These are phyloP conservation scores for Lepidochrysops patricia DNA, from an alignment of 2,888 invertebrate species.

Conservation along the genomic window DNA sequence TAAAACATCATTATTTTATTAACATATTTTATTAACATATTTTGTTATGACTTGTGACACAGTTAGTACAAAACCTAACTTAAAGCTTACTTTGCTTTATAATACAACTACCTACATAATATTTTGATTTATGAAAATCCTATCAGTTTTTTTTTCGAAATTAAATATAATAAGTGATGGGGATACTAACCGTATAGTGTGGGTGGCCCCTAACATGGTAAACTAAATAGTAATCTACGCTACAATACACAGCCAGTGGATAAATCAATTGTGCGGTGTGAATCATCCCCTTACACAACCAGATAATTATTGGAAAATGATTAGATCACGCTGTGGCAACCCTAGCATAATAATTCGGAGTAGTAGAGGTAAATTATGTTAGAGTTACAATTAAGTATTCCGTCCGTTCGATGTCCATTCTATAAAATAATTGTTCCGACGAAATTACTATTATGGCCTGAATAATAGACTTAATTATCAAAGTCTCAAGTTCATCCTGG, in stretches of 20 bases:
- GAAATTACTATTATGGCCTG: background rate
- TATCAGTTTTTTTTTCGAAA: too few species aligned
- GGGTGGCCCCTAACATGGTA: background rate
- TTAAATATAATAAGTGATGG: too few species aligned
- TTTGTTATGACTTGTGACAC: too few species aligned
- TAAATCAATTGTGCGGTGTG: background rate
- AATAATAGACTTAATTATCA: background rate
- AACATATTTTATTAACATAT: too few species aligned
- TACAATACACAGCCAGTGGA: background rate
- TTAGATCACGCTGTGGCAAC: background rate
- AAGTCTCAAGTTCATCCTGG: conserved; percentile 5
- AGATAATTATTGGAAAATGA: background rate
- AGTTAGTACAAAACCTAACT: too few species aligned
- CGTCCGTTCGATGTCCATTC: background rate
- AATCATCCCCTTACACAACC: background rate
- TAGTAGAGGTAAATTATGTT: background rate
- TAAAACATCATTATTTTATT: too few species aligned
- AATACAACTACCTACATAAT: too few species aligned
- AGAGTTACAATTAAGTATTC: conserved; percentile 3
- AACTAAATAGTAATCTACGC: background rate
- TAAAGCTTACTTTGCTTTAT: too few species aligned
- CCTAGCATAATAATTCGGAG: background rate
- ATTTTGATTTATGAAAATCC: too few species aligned
- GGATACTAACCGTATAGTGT: too few species aligned
- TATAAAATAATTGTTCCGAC: background rate